Evolutionary conservation across 2,888 invertebrate genomes (phyloP).

Genomic region (Electrophaes corylata): DNA sequence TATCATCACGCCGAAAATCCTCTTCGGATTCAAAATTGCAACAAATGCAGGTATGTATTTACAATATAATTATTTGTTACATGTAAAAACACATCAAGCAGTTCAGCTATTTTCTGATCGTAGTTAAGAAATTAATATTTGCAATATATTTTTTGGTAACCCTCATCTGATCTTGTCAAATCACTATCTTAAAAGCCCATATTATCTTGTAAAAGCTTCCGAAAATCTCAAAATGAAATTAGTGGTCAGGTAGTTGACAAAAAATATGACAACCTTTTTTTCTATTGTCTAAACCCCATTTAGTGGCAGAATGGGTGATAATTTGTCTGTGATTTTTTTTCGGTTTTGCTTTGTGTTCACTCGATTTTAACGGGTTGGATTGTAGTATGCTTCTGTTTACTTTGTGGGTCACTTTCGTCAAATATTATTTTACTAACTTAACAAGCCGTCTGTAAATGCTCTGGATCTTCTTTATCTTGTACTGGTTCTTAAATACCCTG

Average conservation of each 20-base stretch:
- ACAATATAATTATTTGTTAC: too few species aligned
- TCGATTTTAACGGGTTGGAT: constrained; percentile 18
- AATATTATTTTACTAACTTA: too few species aligned
- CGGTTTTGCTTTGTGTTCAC: constrained; percentile 26
- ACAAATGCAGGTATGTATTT: too few species aligned
- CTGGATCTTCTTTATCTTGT: too few species aligned
- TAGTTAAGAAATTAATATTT: too few species aligned
- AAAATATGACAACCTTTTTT: constrained; percentile 34
- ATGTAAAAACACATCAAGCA: too few species aligned
- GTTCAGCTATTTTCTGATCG: too few species aligned
- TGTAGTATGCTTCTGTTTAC: constrained; percentile 15
- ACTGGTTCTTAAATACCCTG: too few species aligned
- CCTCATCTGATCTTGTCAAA: constrained; percentile 12
- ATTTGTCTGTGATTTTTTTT: constrained; percentile 34
- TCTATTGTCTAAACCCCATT: constrained; percentile 35
- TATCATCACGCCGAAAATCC: too few species aligned
- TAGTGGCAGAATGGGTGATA: constrained; percentile 40
- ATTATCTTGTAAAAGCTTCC: constrained; percentile 37
- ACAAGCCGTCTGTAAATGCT: too few species aligned
- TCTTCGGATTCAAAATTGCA: too few species aligned
- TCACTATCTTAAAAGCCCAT: constrained; percentile 39
- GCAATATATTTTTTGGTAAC: not conserved
- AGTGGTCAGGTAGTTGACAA: constrained; percentile 37
- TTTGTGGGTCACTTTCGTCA: not conserved
- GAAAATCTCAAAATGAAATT: constrained; percentile 34